Base-by-base conservation (phyloP, 2,797 vertebrate species). In the Trachops cirrhosus region DNA sequence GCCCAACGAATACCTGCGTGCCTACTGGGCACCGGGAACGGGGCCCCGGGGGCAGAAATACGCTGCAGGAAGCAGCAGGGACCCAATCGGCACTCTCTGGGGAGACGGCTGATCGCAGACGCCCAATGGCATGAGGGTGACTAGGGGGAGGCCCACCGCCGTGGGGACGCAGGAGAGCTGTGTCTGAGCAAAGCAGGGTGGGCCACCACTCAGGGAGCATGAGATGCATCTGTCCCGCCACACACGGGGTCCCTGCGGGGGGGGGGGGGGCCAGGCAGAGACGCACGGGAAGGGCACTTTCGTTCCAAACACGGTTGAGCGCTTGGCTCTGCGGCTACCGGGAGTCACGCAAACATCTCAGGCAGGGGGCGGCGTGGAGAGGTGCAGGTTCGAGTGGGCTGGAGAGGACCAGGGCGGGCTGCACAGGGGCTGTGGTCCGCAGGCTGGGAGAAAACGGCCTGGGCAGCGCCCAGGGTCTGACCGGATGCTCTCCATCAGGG, bases 121-220 rank as follows among this genome's bases (percentile, higher is more conserved):
- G 14, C 4, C 11, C 70, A 3, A 1, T 9, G 26, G 3, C 26
- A 7, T 0, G 1, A 44, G 57, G 12, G 6, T n/a, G 9, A 5
- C 48, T 6, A 6, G 29, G 39, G 39, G 7, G 12, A 11, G 41
- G 32, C 34, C 6, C 5, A 4, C 71, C 4, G 10, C 37, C 46
- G 68, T 1, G 1, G 24, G 15, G 24, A 54, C 3, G 32, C 85
- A 18, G n/a, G 54, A 22, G 32, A 3, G 37, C 24, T 0, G 48
- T 29, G 71, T 50, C 24, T 10, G 21, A 54, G 86, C 26, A 21
- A 22, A 75, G 46, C 2, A 22, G 34, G 5, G 50, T 14, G n/a
- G 7, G 6, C 22, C 14, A 15, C 57, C 14, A 22, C 18, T 32
- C 41, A 8, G 14, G 34, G 52, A 62, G n/a, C 2, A 5, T 9